Evolutionary conservation across 2,113 vertebrate species (phyloP).

Genomic region (Miniopterus natalensis): DNA sequence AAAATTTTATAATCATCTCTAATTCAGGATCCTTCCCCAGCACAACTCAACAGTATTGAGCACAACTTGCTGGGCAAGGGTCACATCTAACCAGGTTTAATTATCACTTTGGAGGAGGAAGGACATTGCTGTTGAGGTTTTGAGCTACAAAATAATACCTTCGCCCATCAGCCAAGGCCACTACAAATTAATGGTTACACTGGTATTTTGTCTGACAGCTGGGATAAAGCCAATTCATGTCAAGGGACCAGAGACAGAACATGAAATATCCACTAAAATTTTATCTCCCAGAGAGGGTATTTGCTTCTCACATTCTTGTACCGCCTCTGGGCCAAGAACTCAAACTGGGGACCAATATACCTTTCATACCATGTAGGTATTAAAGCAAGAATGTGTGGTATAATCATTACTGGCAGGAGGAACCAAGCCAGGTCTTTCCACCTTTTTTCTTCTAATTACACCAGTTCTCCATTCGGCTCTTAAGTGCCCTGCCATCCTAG

Average conservation of each 20-base stretch:
- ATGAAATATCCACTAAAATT: background rate
- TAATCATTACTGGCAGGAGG: background rate
- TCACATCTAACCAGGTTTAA: background rate
- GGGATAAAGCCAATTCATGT: slow-evolving; percentile 27
- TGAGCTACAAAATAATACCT: slow-evolving; percentile 16
- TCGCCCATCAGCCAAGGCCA: background rate
- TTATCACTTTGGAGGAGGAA: background rate
- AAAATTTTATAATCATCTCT: background rate
- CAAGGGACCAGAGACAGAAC: background rate
- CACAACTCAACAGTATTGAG: background rate
- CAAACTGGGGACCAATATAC: background rate
- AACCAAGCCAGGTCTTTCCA: background rate
- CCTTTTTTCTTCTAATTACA: background rate
- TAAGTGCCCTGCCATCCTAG: background rate
- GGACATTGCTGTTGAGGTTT: background rate
- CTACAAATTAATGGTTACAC: background rate
- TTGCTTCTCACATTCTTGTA: background rate
- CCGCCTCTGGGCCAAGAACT: background rate
- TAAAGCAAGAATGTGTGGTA: background rate
- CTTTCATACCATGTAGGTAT: background rate
- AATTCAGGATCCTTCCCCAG: background rate
- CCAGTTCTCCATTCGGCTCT: background rate
- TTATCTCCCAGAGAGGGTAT: background rate
- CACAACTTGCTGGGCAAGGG: background rate
- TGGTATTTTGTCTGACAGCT: slow-evolving; percentile 39